phyloP scores from a whole-genome alignment of 2,113 vertebrate genomes.

The Eleginops maclovinus region DNA sequence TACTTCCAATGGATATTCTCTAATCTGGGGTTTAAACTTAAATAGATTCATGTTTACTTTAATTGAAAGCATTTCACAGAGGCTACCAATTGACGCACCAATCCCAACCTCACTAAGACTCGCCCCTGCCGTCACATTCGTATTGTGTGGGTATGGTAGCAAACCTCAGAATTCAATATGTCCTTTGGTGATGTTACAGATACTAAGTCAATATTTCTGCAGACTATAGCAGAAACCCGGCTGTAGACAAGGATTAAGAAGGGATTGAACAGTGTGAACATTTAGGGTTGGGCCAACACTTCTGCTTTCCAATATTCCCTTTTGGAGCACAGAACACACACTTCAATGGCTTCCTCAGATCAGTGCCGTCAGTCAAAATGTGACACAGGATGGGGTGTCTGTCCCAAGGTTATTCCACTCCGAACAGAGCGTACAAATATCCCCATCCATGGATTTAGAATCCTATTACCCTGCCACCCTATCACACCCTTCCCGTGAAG shows the following conservation, averaged over 20 bases:
- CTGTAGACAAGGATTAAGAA: slow-evolving; percentile 38
- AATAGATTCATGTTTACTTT: background rate
- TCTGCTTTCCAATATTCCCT: slow-evolving; percentile 51
- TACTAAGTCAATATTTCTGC: slow-evolving; percentile 13
- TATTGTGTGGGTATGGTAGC: background rate
- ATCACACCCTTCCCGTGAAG: slow-evolving; percentile 14
- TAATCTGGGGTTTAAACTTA: background rate
- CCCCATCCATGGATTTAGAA: slow-evolving; percentile 29
- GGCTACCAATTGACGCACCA: too few species aligned
- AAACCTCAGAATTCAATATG: background rate
- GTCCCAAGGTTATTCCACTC: slow-evolving; percentile 51
- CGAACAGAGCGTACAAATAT: slow-evolving; percentile 27
- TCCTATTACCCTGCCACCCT: slow-evolving; percentile 31
- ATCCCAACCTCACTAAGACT: background rate
- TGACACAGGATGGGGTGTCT: slow-evolving; percentile 32
- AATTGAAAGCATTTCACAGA: background rate
- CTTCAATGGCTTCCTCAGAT: slow-evolving; percentile 32
- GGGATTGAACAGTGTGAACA: slow-evolving; percentile 33
- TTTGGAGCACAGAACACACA: slow-evolving; percentile 36
- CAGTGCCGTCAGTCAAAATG: slow-evolving; percentile 24
- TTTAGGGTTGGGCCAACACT: slow-evolving; percentile 16
- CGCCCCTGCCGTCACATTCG: background rate
- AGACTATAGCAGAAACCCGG: slow-evolving; percentile 4
- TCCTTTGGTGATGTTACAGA: slow-evolving; percentile 1
- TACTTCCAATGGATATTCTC: slow-evolving; percentile 19